A percentile compares a stretch with the other conserved stretches of the same genome.
Conservation (phyloP, 64 coral and sea anemone genomes). For the Hydrozoanthus tunicans region DNA sequence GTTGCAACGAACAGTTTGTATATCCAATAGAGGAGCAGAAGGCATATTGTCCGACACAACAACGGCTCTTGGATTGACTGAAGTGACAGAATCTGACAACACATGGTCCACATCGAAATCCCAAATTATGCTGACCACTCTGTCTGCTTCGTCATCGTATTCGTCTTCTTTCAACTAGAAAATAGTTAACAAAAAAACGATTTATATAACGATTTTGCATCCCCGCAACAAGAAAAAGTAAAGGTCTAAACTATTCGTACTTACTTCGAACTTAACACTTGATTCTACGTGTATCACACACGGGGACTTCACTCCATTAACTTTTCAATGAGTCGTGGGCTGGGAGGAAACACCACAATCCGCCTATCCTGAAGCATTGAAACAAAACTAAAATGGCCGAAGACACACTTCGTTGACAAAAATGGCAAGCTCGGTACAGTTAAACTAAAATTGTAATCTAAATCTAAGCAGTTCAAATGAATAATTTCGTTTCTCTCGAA, state of each 20-base stretch:
- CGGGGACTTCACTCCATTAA: background rate
- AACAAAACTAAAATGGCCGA: constrained; percentile 31
- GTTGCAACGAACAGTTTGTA: background rate
- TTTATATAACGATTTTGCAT: constrained; percentile 2
- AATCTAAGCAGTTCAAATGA: constrained; percentile 4
- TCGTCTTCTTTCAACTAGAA: constrained; percentile 10
- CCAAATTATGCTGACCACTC: constrained; percentile 11
- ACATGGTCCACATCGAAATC: constrained; percentile 19
- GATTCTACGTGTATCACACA: constrained; percentile 27
- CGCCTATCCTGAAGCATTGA: constrained; percentile 21
- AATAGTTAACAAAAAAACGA: background rate
- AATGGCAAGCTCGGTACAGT: constrained; percentile 36
- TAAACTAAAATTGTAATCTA: constrained; percentile 4
- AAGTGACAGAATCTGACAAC: background rate
- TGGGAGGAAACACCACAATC: background rate
- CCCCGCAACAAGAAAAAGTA: background rate
- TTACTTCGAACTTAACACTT: constrained; percentile 40
- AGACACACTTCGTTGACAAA: constrained; percentile 18
- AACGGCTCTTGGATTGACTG: background rate
- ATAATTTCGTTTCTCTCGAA: background rate
- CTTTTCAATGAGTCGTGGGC: constrained; percentile 2
- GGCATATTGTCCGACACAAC: background rate
- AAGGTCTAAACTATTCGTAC: background rate
- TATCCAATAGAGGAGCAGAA: constrained; percentile 3
- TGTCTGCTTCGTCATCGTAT: background rate